Conservation (phyloP, 2,888 invertebrate genomes). For the Leptinotarsa peninsularis region DNA sequence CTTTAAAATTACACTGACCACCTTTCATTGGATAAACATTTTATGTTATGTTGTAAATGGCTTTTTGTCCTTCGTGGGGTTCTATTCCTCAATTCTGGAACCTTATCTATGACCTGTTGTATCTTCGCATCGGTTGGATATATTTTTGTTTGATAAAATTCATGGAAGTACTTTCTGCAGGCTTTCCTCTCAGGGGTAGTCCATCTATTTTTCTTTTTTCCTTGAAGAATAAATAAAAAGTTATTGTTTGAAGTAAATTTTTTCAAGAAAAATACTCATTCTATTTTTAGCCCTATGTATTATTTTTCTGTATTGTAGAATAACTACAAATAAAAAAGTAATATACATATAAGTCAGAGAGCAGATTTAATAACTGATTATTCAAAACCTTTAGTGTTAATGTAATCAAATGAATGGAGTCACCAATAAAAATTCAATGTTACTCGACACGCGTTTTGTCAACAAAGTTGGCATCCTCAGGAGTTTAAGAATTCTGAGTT, state of each 20-base stretch:
- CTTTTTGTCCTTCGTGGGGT: slow-evolving; percentile 6
- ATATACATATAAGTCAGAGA: slow-evolving; percentile 4
- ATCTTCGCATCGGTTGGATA: not conserved
- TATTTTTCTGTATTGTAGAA: not conserved
- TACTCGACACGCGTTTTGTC: not conserved
- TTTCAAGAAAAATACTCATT: not conserved
- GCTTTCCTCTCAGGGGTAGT: slow-evolving; percentile 6
- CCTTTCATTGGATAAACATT: slow-evolving; percentile 10
- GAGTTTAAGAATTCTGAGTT: not conserved
- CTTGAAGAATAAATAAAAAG: slow-evolving; percentile 5
- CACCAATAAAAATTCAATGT: slow-evolving; percentile 2
- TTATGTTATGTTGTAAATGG: slow-evolving; percentile 6
- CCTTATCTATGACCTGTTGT: slow-evolving; percentile 7
- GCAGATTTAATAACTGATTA: not conserved
- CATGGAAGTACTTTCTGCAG: slow-evolving; percentile 14
- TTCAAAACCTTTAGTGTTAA: not conserved
- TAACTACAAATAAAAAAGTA: not conserved
- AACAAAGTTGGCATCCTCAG: slow-evolving; percentile 5
- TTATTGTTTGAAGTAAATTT: slow-evolving; percentile 2
- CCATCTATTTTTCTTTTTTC: not conserved
- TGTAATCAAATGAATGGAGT: slow-evolving; percentile 1
- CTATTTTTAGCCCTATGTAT: not conserved
- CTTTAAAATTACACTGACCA: slow-evolving; percentile 1
- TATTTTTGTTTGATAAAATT: slow-evolving; percentile 2
- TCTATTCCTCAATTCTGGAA: slow-evolving; percentile 7